phyloP scores from a whole-genome alignment of 2,888 invertebrate species.

The Perizoma flavofasciatum region DNA sequence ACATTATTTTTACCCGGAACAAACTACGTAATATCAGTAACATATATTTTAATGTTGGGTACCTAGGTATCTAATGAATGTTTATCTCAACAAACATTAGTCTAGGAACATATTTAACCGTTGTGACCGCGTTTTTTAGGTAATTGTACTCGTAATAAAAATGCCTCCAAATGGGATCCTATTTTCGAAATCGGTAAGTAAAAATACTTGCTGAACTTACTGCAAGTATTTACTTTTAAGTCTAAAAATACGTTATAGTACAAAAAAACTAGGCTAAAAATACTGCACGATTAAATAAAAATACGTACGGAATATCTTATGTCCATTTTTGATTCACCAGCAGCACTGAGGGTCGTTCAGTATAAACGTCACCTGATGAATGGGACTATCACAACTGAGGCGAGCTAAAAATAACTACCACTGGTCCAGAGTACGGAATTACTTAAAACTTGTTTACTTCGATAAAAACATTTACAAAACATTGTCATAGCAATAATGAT shows the following conservation, averaged over 20 bases:
- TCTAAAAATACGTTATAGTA: too few relatives aligned
- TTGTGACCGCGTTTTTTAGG: too few relatives aligned
- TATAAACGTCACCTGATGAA: constrained; percentile 65
- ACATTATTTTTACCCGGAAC: neutral
- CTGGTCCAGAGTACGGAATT: constrained; percentile 72
- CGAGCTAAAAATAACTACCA: constrained; percentile 65
- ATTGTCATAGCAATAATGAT: constrained; percentile 53
- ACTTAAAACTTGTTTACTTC: constrained; percentile 73
- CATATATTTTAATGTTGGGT: too few relatives aligned
- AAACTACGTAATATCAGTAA: neutral
- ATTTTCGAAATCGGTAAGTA: too few relatives aligned
- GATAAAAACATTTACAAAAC: constrained; percentile 71
- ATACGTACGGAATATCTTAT: constrained; percentile 61
- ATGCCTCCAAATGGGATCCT: too few relatives aligned
- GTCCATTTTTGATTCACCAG: constrained; percentile 57
- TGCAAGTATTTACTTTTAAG: too few relatives aligned
- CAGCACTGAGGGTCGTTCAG: constrained; percentile 58
- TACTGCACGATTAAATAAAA: constrained; percentile 7
- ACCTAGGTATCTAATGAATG: too few relatives aligned
- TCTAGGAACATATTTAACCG: too few relatives aligned
- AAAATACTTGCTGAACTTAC: too few relatives aligned
- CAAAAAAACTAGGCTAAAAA: neutral
- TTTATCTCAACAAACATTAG: too few relatives aligned
- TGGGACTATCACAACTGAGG: constrained; percentile 47
- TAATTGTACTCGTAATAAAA: too few relatives aligned